Evolutionary conservation across 2,113 vertebrate species (phyloP), one percentile per base, ranked within the genome.

Genomic region (Ochotona princeps): DNA sequence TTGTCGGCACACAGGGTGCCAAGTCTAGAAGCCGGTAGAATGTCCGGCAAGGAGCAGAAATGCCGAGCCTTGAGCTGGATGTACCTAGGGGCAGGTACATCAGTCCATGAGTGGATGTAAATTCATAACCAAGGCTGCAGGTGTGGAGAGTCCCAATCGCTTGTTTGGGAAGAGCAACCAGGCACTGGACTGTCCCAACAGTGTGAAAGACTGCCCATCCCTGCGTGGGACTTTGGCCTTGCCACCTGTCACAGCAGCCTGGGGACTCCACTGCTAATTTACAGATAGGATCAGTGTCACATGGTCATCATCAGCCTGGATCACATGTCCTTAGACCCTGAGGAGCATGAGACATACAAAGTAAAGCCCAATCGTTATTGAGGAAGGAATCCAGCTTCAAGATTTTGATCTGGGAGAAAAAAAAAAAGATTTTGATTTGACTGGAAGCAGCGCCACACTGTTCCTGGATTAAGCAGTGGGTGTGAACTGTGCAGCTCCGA

Each of bases 331-430:
- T 28, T 30, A 25, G 79, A 28, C 10, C 49, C n/a, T 28, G 4
- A 49, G 14, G 51, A 44, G 54, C n/a, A 28, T 57, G 17, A 73
- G 38, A 88, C 10, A 66, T 14, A 32, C 20, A n/a, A 49, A 25
- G 15, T 17, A 15, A 69, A n/a, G 9, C 66, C 28, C 49, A 35
- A 63, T 60, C 75, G 86, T 73, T 72, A 79, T 6, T 23, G 13
- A 66, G 13, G 12, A 67, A 79, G 7, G 35, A 10, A 81, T 32
- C n/a, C 83, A 72, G n/a, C 28, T 47, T 35, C 12, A 84, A 0
- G 0, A 87, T 88, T 30, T 95, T 26, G 1, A 28, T 76, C 65
- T 67, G 93, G 26, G 94, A 1, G n/a, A n/a, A n/a, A n/a, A n/a
- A n/a, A n/a, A n/a, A n/a, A n/a, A n/a, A n/a, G n/a, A n/a, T 44